Evolutionary conservation across 2,888 invertebrate genomes (phyloP), one percentile per base, ranked within the genome.

Genomic region (Calameuta filiformis): DNA sequence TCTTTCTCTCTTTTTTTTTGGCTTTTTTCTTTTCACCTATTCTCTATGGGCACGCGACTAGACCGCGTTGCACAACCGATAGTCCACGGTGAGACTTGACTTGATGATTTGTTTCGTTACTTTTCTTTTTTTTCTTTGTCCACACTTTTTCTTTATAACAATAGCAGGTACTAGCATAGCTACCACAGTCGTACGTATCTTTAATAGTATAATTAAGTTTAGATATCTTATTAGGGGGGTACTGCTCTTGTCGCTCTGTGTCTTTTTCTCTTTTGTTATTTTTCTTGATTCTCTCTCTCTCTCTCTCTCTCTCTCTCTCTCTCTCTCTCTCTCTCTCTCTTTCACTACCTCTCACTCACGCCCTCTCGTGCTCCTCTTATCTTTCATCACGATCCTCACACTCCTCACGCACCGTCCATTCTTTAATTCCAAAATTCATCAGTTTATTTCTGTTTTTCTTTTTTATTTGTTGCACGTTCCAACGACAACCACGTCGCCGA

Each of bases 121-220:
- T 78, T 37, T 37, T 33, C 37, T 40, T 71, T 34, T 69, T 40
- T 71, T 31, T 73, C 9, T 75, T 56, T 56, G 12, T 12, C 68
- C 79, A 78, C 78, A 77, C 77, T 81, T 83, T 78, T 83, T 86
- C 82, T 86, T 82, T 86, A 90, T 90, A 90, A 90, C 89, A 90
- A 91, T 91, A 91, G 92, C 92, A 92, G 92, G 92, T 92, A 92
- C 92, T 91, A 92, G 91, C 92, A 92, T 92, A 92, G 92, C 92
- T 92, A 92, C 92, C 91, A 92, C 92, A 92, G 92, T 91, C 91
- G 90, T 92, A 91, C 91, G 91, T 91, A 91, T 91, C 90, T 90
- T 91, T 90, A 89, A 90, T 89, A 89, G 89, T 89, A 89, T 83
- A 89, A 86, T 90, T 90, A 89, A 89, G 87, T 88, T 89, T 88